Evolutionary conservation across 2,888 invertebrate genomes (phyloP), one percentile per base, ranked within the genome.

Genomic region (Platypus cylindrus): DNA sequence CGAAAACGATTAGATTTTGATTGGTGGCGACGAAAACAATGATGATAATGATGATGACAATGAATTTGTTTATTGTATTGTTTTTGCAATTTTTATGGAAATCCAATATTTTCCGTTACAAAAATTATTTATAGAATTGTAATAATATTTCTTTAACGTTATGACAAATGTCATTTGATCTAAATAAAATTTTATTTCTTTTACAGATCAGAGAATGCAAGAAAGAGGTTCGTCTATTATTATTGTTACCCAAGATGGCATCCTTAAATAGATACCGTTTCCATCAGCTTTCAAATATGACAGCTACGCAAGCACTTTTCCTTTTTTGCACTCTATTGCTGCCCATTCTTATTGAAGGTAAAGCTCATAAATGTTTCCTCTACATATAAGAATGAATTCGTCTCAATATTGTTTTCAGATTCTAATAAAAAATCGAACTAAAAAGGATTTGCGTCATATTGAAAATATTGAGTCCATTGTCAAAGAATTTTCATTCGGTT

Each of bases 171-270:
- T n/a, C 4, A 13, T 5, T n/a, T 28, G n/a, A 13, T 28, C 13
- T 28, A 13, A 28, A 28, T 5, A 16, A 25, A 24, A 18, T 28
- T 32, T 39, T n/a, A 30, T 33, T 40, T 31, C 20, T 16, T 50
- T 52, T 48, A 37, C 51, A 60, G 60, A 54, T 57, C 40, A 55
- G 53, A 53, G 48, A 48, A 59, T 59, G 58, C 55, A 56, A 52
- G 51, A 53, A 48, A 49, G 54, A 51, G 45, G 48, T 54, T 49
- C 53, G 49, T 41, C 51, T 48, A 45, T 54, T 17, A 17, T 36
- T 53, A 54, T 54, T 55, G 46, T 47, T 51, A 49, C 48, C 52
- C 51, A 52, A 51, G 49, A 52, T 50, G 54, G 49, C 45, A 48
- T 50, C 48, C 50, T 52, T 53, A 55, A 59, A 55, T 58, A 58